A percentile compares a stretch with the other conserved stretches of the same genome.
Evolutionary conservation across 2,888 invertebrate species (phyloP).

Genomic region (Molorchus minor): DNA sequence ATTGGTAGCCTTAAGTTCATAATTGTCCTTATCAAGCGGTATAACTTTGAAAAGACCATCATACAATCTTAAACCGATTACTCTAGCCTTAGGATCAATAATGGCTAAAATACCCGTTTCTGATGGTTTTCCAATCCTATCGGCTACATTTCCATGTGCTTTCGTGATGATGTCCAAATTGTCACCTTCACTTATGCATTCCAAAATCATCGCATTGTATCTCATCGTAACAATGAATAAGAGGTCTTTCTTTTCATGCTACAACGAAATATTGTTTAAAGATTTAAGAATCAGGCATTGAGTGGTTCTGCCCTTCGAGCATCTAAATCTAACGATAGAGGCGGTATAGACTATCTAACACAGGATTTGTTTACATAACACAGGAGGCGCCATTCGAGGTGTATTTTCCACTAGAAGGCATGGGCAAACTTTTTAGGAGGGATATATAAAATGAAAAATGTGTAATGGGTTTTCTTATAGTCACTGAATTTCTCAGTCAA

Average conservation of each 20-base stretch:
- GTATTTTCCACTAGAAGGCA: too few relatives aligned
- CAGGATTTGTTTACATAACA: too few relatives aligned
- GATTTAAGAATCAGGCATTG: too few relatives aligned
- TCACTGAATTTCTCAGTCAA: too few relatives aligned
- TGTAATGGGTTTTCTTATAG: too few relatives aligned
- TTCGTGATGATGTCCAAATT: conserved; percentile 91
- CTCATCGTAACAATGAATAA: conserved; percentile 93
- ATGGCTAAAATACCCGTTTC: conserved; percentile 96
- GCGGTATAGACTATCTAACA: too few relatives aligned
- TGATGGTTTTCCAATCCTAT: conserved; percentile 92
- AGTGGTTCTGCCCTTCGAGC: too few relatives aligned
- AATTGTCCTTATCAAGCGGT: conserved; percentile 92
- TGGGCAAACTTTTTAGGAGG: too few relatives aligned
- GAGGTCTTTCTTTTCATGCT: conserved; percentile 92
- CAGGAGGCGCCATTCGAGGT: too few relatives aligned
- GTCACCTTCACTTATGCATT: conserved; percentile 82
- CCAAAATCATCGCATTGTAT: conserved; percentile 97
- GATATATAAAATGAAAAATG: too few relatives aligned
- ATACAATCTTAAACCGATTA: conserved; percentile 94
- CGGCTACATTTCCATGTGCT: conserved; percentile 96
- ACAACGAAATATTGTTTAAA: conserved; percentile 46
- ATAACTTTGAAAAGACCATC: conserved; percentile 98
- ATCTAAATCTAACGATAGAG: too few relatives aligned
- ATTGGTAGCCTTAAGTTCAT: conserved; percentile 91
- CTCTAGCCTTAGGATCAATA: conserved; percentile 94